These are phyloP conservation scores for Nanorana parkeri DNA, from an alignment of 2,113 vertebrate species.

Conservation along the genomic window DNA sequence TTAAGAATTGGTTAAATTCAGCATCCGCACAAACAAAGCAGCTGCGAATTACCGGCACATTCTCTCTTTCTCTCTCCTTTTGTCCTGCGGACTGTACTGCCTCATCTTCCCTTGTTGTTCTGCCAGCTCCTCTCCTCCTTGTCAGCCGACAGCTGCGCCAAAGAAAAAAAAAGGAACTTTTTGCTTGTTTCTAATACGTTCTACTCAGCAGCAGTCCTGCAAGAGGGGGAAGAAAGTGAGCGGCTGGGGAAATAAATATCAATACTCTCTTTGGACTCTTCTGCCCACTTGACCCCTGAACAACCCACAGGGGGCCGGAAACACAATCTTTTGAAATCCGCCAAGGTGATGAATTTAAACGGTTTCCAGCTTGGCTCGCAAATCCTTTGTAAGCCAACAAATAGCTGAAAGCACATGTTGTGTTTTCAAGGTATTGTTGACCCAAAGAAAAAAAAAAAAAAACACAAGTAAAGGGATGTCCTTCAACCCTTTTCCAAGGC, in stretches of 20 bases:
- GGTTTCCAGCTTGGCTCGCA: slow-evolving; percentile 12
- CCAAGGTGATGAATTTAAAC: not conserved
- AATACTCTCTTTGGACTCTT: slow-evolving; percentile 10
- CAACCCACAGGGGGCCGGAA: not conserved
- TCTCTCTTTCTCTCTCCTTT: not conserved
- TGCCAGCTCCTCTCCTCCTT: not conserved
- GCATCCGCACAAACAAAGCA: not conserved
- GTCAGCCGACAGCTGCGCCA: not conserved
- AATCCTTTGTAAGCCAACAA: not conserved
- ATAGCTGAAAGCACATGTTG: not conserved
- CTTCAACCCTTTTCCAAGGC: not conserved
- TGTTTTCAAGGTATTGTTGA: not conserved
- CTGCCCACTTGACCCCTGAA: slow-evolving; percentile 21
- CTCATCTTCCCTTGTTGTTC: not conserved
- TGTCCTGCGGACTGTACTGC: not conserved
- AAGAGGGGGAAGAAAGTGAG: not conserved
- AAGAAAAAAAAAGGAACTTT: not conserved
- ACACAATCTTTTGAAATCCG: slow-evolving; percentile 19
- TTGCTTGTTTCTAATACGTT: slow-evolving; percentile 12
- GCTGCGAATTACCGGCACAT: not conserved
- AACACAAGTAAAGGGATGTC: slow-evolving; percentile 14
- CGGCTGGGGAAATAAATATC: slow-evolving; percentile 30
- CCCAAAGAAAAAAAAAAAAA: not conserved
- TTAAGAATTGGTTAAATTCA: too few species aligned
- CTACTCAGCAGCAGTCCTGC: slow-evolving; percentile 16